Evolutionary conservation across 2,113 vertebrate genomes (phyloP), one percentile per base, ranked within the genome.

Genomic region (Mystacornis crossleyi): DNA sequence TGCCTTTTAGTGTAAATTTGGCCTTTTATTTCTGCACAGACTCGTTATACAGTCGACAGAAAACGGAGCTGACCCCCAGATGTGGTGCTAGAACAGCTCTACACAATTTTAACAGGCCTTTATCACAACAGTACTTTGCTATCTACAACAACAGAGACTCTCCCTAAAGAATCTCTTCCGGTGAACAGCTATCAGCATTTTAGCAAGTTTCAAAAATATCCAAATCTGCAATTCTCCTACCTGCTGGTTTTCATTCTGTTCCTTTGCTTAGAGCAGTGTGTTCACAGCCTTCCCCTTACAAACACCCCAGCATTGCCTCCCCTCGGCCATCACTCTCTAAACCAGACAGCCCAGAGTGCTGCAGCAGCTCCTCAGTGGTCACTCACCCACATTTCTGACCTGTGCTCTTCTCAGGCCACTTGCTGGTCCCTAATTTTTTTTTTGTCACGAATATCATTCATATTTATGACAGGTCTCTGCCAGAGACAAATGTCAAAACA

Each of bases 41-140:
- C 10, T 40, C 26, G 0, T 43, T 16, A 8, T 1, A 8, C 0
- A 18, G 12, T 10, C 5, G 11, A 14, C 50, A 64, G 51, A 58
- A 69, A 69, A 53, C 20, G 61, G 25, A 74, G 51, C 25, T 57
- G 23, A 33, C 7, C 58, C 47, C 54, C 38, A 62, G 21, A 8
- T 26, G n/a, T 69, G 61, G 48, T 31, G n/a, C 55, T 74, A 31
- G 58, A 48, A 31, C 26, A 53, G 14, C 25, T 53, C 48, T 13
- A 8, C 25, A 47, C 17, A n/a, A 23, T 24, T 79, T 47, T 8
- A 17, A 29, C 25, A 43, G 26, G 38, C 36, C 29, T 45, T 74
- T 53, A 64, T 57, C 83, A 26, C 72, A 64, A 36, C 51, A 38
- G n/a, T 17, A 31, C 20, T 54, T 71, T 81, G 34, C 62, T 58